phyloP scores from a whole-genome alignment of 2,888 invertebrate species.

The Lepidochrysops patricia region DNA sequence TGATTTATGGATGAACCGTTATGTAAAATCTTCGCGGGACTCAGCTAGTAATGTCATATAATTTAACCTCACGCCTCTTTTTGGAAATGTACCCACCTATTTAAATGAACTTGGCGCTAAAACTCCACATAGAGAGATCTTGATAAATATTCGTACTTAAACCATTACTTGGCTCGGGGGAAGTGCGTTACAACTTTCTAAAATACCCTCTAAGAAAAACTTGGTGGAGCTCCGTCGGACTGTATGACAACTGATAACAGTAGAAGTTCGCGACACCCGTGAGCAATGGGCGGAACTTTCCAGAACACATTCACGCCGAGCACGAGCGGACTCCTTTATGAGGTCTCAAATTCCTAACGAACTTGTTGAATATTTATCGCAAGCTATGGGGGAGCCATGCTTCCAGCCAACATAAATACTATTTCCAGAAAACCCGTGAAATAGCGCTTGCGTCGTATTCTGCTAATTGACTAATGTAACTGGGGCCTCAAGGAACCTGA shows the following conservation, averaged over 20 bases:
- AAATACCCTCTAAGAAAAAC: conserved; percentile 40
- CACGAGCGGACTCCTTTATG: conserved; percentile 8
- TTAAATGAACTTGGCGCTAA: neutral
- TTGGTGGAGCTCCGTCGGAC: conserved; percentile 51
- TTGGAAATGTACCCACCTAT: no score
- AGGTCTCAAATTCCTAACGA: neutral
- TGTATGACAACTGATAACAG: conserved; percentile 64
- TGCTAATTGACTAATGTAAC: no score
- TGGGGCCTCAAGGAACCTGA: no score
- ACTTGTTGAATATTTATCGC: neutral
- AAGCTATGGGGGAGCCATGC: no score
- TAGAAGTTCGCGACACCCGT: conserved; percentile 36
- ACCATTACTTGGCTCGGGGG: conserved; percentile 23
- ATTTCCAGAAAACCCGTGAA: no score
- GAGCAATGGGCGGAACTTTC: conserved; percentile 34
- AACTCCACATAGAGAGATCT: conserved; percentile 21
- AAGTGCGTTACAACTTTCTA: conserved; percentile 27
- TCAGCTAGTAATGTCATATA: no score
- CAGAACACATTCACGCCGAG: conserved; percentile 20
- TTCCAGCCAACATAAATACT: no score
- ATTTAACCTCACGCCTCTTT: no score
- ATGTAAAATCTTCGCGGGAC: no score
- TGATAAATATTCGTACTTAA: conserved; percentile 25
- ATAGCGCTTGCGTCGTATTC: no score
- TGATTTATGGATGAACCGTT: no score